Conservation (phyloP, 1,140 invertebrate species). For the Thaumatotibia leucotreta region DNA sequence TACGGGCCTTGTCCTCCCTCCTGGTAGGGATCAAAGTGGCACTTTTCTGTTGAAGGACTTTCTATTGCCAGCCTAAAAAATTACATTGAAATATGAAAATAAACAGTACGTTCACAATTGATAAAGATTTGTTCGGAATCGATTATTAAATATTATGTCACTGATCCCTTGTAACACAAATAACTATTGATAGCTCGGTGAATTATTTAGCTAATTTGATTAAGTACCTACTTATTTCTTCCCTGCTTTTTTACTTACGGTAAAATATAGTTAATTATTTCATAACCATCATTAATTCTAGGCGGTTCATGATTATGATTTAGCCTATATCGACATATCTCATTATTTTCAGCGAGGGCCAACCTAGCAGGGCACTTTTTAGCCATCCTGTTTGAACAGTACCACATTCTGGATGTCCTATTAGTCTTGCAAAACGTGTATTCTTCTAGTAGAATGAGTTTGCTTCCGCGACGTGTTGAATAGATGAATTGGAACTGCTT, state of each 20-base stretch:
- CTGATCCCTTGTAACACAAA: too few species aligned
- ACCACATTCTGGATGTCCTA: slow-evolving; percentile 28
- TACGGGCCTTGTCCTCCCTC: too few species aligned
- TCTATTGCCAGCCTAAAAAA: too few species aligned
- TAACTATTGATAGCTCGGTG: too few species aligned
- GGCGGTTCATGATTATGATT: slow-evolving; percentile 29
- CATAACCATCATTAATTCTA: background rate
- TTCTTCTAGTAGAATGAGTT: slow-evolving; percentile 25
- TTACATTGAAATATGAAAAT: too few species aligned
- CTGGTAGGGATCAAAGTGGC: too few species aligned
- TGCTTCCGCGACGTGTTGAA: background rate
- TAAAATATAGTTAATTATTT: background rate
- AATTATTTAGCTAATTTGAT: background rate
- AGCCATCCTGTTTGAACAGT: slow-evolving; percentile 33
- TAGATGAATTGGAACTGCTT: background rate
- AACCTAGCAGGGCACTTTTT: slow-evolving; percentile 33
- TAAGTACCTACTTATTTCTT: background rate
- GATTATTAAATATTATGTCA: too few species aligned
- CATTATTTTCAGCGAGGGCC: slow-evolving; percentile 13
- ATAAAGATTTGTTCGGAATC: too few species aligned
- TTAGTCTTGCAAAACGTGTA: slow-evolving; percentile 34
- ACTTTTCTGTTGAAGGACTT: too few species aligned
- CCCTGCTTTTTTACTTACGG: background rate
- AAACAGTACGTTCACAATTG: too few species aligned
- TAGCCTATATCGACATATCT: slow-evolving; percentile 12